Base-by-base conservation (phyloP, 2,797 vertebrate species). In the Nyctibius grandis region DNA sequence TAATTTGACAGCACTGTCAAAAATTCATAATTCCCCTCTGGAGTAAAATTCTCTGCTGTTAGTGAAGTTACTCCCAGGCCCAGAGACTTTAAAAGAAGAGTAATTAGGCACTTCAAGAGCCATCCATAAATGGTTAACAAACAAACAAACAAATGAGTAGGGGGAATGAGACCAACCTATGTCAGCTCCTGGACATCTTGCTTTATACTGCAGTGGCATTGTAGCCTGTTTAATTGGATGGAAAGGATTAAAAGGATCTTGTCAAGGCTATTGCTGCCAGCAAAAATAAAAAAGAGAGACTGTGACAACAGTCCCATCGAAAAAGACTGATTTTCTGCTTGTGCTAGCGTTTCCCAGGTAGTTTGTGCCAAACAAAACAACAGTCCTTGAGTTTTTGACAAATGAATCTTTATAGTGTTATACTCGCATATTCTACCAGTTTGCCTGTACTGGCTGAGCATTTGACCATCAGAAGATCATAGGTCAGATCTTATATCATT, bases 191-290 rank as follows among this genome's bases (percentile, higher is more conserved):
- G 70, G 45, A 54, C 69, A 64, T 80, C 88, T 60, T 82, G 70
- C 29, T 82, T 95, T 90, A 63, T 54, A 64, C 77, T 56, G 34
- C n/a, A 82, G 74, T 85, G 70, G 56, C 25, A 60, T 51, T 51
- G n/a, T 33, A 85, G 19, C 36, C 25, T 86, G 73, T 86, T 95
- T 86, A 94, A 91, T 90, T 67, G 9, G 54, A 91, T 90, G 69
- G 74, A 91, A 93, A 65, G 61, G 56, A 91, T 94, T 88, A 76
- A 90, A 95, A 88, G 28, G 23, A 76, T 93, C 88, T 92, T 85
- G 59, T 88, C 70, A 85, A 86, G 88, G 36, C 51, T 76, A 23
- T 34, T 82, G n/a, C 63, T 82, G n/a, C 54, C 67, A 91, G 88
- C 25, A 60, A 56, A 64, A 68, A 48, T 51, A 45, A 47, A 11